Conservation (phyloP, 2,113 vertebrate genomes). For the Meleagris gallopavo region DNA sequence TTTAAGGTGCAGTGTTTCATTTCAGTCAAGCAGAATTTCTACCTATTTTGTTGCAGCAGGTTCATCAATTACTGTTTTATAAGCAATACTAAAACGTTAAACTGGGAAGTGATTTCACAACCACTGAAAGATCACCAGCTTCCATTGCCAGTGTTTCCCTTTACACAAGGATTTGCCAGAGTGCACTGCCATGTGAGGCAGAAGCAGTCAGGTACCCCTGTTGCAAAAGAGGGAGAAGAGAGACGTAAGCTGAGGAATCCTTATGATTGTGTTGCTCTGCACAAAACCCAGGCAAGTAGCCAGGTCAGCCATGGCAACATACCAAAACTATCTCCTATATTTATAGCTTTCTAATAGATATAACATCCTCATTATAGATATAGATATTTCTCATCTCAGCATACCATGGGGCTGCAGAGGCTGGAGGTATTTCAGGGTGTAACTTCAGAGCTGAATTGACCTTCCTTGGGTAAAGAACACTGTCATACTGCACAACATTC, state of each 20-base stretch:
- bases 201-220: neutral
- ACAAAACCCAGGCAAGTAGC: neutral
- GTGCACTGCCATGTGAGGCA: neutral
- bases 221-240: neutral
- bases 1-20: constrained; percentile 58
- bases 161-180: neutral
- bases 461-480: neutral
- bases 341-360: neutral
- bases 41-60: neutral
- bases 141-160: neutral
- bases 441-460: neutral
- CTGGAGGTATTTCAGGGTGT: neutral
- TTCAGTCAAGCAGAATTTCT: constrained; percentile 36
- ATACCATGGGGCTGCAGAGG: neutral
- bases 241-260: neutral
- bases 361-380: neutral
- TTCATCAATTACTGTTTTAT: neutral
- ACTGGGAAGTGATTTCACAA: neutral
- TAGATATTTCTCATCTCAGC: neutral
- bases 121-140: neutral
- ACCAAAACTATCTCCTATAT: neutral
- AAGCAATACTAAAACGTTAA: neutral
- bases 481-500: neutral
- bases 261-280: neutral
- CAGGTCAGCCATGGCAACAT: neutral